These are phyloP conservation scores for Lagopus leucura DNA, from an alignment of 2,113 vertebrate species.

Conservation along the genomic window DNA sequence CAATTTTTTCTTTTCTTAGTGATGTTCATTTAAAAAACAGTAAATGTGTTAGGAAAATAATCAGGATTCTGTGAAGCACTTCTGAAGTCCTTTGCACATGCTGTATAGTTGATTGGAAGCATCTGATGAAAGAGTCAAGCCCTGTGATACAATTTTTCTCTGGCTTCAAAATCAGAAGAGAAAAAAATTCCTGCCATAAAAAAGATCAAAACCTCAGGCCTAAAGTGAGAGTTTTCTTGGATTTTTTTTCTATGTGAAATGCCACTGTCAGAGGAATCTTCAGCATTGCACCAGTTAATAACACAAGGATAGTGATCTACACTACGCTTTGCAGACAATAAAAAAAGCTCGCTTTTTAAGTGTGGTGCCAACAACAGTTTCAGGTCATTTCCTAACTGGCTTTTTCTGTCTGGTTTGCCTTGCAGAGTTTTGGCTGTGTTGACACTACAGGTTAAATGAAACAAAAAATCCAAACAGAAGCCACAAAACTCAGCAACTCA, in stretches of 20 bases:
- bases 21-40: not conserved
- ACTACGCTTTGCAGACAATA: not conserved
- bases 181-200: not conserved
- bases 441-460: conserved; percentile 27
- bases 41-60: conserved; percentile 13
- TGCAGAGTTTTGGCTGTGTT: conserved; percentile 31
- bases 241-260: not conserved
- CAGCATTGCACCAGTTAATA: not conserved
- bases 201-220: not conserved
- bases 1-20: not conserved
- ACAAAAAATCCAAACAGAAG: conserved; percentile 46
- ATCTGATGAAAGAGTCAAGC: not conserved
- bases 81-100: not conserved
- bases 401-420: conserved; percentile 26
- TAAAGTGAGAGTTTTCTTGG: not conserved
- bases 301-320: not conserved
- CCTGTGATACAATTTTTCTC: not conserved
- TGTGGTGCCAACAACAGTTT: not conserved
- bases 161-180: not conserved
- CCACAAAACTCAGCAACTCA: conserved; percentile 18
- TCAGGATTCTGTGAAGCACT: not conserved
- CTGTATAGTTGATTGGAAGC: not conserved
- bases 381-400: conserved; percentile 21
- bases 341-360: not conserved
- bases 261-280: not conserved